Percentiles rank a stretch among this genome's conserved stretches.
Evolutionary conservation across 2,797 vertebrate genomes (phyloP).

Genomic region (Prionace glauca): DNA sequence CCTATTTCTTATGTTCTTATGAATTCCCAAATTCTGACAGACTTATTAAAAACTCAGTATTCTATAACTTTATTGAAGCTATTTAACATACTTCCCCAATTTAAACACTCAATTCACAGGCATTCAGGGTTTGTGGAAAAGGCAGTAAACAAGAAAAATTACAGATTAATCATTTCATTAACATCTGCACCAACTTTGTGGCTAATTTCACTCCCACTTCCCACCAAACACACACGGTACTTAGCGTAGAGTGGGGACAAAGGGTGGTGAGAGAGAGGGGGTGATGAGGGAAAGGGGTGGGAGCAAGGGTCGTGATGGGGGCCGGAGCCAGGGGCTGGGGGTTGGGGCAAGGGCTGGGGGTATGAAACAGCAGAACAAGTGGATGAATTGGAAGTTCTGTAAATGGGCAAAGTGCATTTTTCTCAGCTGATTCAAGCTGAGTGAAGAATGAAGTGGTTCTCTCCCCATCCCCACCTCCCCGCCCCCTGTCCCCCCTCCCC

Average conservation of each 20-base stretch:
- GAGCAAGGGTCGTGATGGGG: too few species aligned
- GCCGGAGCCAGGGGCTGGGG: not conserved
- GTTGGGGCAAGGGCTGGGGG: not conserved
- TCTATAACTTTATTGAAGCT: not conserved
- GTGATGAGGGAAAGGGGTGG: too few species aligned
- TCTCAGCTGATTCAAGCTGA: not conserved
- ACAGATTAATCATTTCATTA: not conserved
- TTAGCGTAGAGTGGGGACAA: not conserved
- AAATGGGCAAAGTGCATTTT: not conserved
- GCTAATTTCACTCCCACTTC: not conserved
- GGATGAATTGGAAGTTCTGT: not conserved
- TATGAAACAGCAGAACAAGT: not conserved
- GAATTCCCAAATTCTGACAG: not conserved
- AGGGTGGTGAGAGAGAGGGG: not conserved
- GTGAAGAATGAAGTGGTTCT: not conserved
- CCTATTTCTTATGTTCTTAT: too few species aligned
- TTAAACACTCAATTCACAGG: not conserved
- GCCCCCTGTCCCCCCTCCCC: too few species aligned
- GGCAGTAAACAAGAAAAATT: not conserved
- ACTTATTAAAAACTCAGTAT: not conserved
- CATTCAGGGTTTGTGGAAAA: not conserved
- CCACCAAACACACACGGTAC: not conserved
- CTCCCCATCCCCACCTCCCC: too few species aligned
- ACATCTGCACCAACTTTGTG: not conserved
- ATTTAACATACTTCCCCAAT: not conserved